Evolutionary conservation across 1,140 invertebrate genomes (phyloP), one percentile per base, ranked within the genome.

Genomic region (Leptinotarsa texana): DNA sequence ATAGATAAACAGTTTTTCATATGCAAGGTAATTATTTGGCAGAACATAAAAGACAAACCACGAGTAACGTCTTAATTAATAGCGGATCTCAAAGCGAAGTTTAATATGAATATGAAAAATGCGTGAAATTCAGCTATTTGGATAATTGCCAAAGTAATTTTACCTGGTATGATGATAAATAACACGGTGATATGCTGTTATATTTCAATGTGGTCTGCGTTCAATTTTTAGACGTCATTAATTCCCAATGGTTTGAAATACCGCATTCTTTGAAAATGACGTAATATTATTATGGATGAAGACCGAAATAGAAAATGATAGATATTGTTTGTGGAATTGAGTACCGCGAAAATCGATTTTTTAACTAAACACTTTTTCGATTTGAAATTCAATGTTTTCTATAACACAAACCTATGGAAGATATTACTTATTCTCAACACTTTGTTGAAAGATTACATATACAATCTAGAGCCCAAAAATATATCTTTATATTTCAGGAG

Each of bases 81-180:
- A 67, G 6, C 24, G 27, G 42, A 42, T 13, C 24, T 24, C 27
- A 67, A 57, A 57, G 51, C 51, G 51, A 57, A 17, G 51, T 24
- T 24, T 67, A 33, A 67, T 67, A 33, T 27, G 18, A 67, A 42
- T 33, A 67, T 42, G 65, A 67, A 24, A 42, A 24, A 42, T 27
- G 51, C 22, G 65, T 67, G 27, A 65, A 65, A 65, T 65, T 65
- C 27, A 27, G 13, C 65, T n/a, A n/a, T 67, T 67, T 67, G 65
- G 65, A 27, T 67, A 3, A n/a, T 17, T 33, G 65, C 65, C 65
- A 67, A 27, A 67, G n/a, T 42, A 67, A 67, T 67, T 67, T 27
- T 42, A 27, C 24, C 15, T 42, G 65, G 24, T 24, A 67, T 42
- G 22, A 67, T 42, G 65, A 67, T 67, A 24, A 67, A 67, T 67